Percentiles rank a stretch among this genome's conserved stretches.
These are phyloP conservation scores for Caenorhabditis sulstoni DNA, from an alignment of 2,888 invertebrate genomes.

Conservation along the genomic window DNA sequence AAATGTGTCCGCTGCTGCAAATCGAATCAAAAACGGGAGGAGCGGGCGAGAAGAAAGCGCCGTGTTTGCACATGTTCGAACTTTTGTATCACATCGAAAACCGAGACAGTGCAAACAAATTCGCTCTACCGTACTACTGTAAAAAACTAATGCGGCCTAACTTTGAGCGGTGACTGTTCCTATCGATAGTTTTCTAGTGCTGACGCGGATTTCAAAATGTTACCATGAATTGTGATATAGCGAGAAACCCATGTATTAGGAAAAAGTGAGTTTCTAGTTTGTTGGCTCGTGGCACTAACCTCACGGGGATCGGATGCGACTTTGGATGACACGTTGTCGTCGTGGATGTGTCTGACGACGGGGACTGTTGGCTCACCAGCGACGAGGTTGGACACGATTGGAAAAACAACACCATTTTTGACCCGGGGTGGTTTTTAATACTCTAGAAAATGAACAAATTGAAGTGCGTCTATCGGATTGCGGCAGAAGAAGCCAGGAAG, in stretches of 20 bases:
- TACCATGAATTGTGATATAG: background rate
- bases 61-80: no score
- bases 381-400: conserved; percentile 62
- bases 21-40: no score
- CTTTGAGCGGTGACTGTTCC: no score
- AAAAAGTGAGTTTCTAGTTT: background rate
- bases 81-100: no score
- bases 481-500: background rate
- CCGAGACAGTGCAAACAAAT: no score
- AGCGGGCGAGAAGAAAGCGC: no score
- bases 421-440: conserved; percentile 68
- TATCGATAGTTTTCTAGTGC: no score
- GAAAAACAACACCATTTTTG: conserved; percentile 65
- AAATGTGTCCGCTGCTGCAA: no score
- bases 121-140: no score
- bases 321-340: conserved; percentile 34
- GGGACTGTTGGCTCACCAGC: conserved; percentile 50
- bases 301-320: conserved; percentile 60
- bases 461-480: background rate
- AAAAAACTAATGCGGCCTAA: no score
- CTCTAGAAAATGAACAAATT: conserved; percentile 44
- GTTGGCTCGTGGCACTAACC: conserved; percentile 59
- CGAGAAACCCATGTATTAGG: background rate
- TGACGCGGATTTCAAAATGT: no score
- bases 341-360: conserved; percentile 53